Conservation (phyloP, 2,113 vertebrate species). For the Synchiropus splendidus region DNA sequence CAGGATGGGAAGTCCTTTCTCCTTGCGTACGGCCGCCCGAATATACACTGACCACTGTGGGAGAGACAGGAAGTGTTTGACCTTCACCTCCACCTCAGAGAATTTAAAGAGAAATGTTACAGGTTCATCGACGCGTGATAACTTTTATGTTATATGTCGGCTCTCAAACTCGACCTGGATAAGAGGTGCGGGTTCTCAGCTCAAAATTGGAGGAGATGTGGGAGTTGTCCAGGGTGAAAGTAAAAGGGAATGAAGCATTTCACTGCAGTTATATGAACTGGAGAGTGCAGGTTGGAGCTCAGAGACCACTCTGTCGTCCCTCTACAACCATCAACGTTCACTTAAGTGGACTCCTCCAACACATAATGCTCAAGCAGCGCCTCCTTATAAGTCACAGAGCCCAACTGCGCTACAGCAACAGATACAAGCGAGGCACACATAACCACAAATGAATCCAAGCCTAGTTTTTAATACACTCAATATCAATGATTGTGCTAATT, state of each 20-base stretch:
- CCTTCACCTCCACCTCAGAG: neutral
- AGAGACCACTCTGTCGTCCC: conserved; percentile 30
- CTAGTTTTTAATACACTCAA: no score
- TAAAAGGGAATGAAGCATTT: conserved; percentile 4
- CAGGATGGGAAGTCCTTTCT: conserved; percentile 94
- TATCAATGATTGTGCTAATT: no score
- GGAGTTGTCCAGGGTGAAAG: neutral
- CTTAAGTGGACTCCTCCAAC: conserved; percentile 21
- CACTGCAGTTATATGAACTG: conserved; percentile 18
- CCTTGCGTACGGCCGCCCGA: conserved; percentile 92
- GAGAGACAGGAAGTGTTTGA: conserved; percentile 4
- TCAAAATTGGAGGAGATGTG: no score
- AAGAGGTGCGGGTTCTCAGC: no score
- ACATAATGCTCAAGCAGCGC: conserved; percentile 14
- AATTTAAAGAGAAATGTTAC: no score
- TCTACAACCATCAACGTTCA: conserved; percentile 30
- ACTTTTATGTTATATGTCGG: no score
- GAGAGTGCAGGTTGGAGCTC: conserved; percentile 19
- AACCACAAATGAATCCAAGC: no score
- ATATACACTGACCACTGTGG: conserved; percentile 98
- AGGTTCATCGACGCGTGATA: no score
- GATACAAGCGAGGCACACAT: no score
- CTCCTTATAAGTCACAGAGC: conserved; percentile 10
- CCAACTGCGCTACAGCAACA: no score
- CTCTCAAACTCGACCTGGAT: no score